Base-by-base conservation (phyloP, 2,113 vertebrate species). In the Oryzias woworae region DNA sequence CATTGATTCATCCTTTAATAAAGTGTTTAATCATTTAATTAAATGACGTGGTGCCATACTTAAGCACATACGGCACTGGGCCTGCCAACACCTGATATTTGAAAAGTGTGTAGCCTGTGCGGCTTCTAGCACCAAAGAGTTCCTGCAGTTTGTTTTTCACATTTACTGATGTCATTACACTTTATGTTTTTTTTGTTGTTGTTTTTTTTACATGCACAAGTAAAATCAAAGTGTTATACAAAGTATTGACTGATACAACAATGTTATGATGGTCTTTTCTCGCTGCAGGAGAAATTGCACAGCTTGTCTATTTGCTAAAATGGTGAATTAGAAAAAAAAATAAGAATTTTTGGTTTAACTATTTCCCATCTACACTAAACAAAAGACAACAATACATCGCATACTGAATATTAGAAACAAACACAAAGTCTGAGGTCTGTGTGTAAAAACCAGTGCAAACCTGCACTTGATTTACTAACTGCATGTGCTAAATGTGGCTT, bases 41-140 rank as follows among this genome's bases (percentile, higher is more conserved):
- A 56, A 26, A 61, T 51, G 17, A 61, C 67, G 75, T 63, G 4
- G 72, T 55, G 57, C 63, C 53, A 43, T 62, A 79, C 81, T 89
- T 73, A 89, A 89, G 89, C 81, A 84, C 47, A 81, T 14, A 47
- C 80, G 78, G 83, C 81, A 84, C 77, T 80, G 62, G 82, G 61
- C 74, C 78, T 36, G 83, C 81, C 79, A 87, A 84, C 64, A 77
- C 82, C 80, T 62, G 80, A 81, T 65, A 73, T 10, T 36, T 36
- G 0, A 20, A 69, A 70, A 44, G 53, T 74, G 31, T 62, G 57
- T 56, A 79, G 71, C 63, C 70, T 18, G 28, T 51, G 50, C 48
- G 53, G 64, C 72, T 20, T 81, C 7, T 63, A 89, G 89, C 88
- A 89, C 87, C 79, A 76, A 62, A 22, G 66, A 53, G 58, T 74